These are phyloP conservation scores for Prunella strophiata DNA, from an alignment of 2,797 vertebrate species.

Conservation along the genomic window DNA sequence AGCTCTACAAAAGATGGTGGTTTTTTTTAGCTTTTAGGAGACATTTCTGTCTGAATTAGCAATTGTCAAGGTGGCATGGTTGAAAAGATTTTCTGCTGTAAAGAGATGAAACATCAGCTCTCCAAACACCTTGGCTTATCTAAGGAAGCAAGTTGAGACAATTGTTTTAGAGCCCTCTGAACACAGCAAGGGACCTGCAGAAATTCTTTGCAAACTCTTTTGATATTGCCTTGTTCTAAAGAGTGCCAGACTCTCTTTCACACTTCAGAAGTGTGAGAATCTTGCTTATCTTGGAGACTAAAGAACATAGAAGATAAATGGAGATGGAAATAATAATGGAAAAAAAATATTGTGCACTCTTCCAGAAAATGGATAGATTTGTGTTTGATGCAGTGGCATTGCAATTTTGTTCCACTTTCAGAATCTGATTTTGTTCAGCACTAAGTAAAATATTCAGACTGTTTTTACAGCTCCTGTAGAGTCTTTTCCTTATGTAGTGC, in stretches of 20 bases:
- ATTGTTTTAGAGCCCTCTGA: neutral
- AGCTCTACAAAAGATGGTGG: neutral
- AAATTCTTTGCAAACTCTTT: neutral
- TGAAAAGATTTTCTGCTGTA: neutral
- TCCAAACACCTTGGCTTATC: neutral
- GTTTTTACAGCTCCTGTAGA: neutral
- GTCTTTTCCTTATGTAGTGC: neutral
- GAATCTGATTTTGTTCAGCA: neutral
- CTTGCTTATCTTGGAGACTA: neutral
- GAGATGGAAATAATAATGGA: neutral
- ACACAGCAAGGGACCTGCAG: neutral
- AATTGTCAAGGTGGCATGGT: neutral
- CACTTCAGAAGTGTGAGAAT: neutral
- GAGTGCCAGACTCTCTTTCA: neutral
- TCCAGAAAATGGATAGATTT: neutral
- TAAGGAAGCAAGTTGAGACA: neutral
- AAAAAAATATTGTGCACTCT: neutral
- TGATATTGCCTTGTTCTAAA: neutral
- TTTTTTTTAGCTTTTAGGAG: constrained; percentile 37
- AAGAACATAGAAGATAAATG: neutral
- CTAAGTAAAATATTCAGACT: neutral
- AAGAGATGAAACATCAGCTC: neutral
- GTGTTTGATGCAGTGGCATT: neutral
- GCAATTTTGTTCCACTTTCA: neutral
- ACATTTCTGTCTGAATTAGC: constrained; percentile 26